phyloP scores from a whole-genome alignment of 2,113 vertebrate genomes.

The Nyctereutes procyonoides region DNA sequence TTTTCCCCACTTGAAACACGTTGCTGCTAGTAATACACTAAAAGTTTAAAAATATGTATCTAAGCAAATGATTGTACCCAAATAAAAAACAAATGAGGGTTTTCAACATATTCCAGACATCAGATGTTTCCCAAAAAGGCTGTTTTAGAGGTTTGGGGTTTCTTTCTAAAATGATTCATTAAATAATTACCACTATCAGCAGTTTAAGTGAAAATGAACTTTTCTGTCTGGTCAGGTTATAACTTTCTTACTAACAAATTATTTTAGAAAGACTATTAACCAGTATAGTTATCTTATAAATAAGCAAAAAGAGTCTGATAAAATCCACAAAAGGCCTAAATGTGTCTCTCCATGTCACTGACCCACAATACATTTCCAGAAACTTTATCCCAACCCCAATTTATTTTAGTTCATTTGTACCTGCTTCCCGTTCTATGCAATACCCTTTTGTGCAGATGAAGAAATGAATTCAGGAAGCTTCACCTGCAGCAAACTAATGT shows the following conservation, averaged over 20 bases:
- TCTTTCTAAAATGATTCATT: slow-evolving; percentile 22
- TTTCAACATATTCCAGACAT: slow-evolving; percentile 42
- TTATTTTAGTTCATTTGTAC: neutral
- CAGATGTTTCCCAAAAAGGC: slow-evolving; percentile 44
- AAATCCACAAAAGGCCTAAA: slow-evolving; percentile 45
- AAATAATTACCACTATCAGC: slow-evolving; percentile 33
- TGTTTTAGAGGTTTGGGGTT: slow-evolving; percentile 39
- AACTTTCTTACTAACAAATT: slow-evolving; percentile 41
- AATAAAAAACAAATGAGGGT: slow-evolving; percentile 67
- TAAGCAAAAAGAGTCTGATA: neutral
- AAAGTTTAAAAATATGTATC: slow-evolving; percentile 65
- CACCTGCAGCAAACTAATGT: neutral
- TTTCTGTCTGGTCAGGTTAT: neutral
- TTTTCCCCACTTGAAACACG: slow-evolving; percentile 41
- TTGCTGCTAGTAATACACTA: slow-evolving; percentile 8
- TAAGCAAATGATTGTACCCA: slow-evolving; percentile 60
- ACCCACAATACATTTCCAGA: neutral
- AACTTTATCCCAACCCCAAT: neutral
- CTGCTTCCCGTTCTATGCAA: neutral
- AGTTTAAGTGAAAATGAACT: slow-evolving; percentile 53
- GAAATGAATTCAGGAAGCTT: neutral
- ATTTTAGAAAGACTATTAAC: slow-evolving; percentile 26
- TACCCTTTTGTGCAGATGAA: neutral
- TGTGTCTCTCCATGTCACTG: neutral
- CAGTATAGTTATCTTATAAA: neutral